Conservation (phyloP, 64 coral and sea anemone species). For the Platygyra sinensis region DNA sequence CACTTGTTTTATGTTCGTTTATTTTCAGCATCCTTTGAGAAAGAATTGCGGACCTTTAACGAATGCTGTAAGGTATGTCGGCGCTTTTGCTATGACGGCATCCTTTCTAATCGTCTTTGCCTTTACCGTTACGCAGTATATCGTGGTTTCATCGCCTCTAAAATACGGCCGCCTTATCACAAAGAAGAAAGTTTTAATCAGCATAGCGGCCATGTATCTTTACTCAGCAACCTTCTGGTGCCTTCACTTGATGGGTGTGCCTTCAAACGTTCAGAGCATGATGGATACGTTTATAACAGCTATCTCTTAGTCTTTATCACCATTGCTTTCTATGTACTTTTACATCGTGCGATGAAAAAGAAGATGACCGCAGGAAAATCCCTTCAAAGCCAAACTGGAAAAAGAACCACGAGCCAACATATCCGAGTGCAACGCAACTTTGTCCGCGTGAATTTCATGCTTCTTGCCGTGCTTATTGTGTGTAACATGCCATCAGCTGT, state of each 20-base stretch:
- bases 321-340: slow-evolving; percentile 5
- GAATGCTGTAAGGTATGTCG: not conserved
- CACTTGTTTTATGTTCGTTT: not conserved
- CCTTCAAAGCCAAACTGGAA: not conserved
- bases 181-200: not conserved
- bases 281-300: not conserved
- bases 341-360: slow-evolving; percentile 14
- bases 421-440: not conserved
- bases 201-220: not conserved
- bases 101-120: slow-evolving; percentile 33
- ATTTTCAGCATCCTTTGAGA: not conserved
- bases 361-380: not conserved
- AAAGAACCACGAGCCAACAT: not conserved
- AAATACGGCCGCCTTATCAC: slow-evolving; percentile 16
- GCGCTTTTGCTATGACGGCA: not conserved
- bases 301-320: not conserved
- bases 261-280: not conserved
- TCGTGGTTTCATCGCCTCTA: slow-evolving; percentile 34
- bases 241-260: not conserved
- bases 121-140: slow-evolving; percentile 24
- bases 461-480: slow-evolving; percentile 1
- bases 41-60: not conserved
- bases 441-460: slow-evolving; percentile 25
- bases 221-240: slow-evolving; percentile 25
- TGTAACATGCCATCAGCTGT: slow-evolving; percentile 16